Base-by-base conservation (phyloP, 2,113 vertebrate species). In the Hippocampus barbouri region DNA sequence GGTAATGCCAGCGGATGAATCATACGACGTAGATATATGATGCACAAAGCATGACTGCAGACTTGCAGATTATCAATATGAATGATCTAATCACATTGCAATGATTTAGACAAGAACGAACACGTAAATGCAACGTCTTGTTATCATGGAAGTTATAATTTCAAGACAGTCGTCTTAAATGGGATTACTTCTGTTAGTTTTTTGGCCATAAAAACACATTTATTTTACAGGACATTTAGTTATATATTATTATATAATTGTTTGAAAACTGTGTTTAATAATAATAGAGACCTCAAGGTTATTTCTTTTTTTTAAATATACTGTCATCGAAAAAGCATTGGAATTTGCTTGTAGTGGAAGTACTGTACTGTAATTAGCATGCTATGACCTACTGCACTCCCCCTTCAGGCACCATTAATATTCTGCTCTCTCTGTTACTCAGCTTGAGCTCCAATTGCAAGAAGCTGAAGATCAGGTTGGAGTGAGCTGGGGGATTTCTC, bases 381-480 rank as follows among this genome's bases (percentile, higher is more conserved):
- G 21, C 8, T n/a, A 8, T 54, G 53, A 54, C 21, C 21, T n/a
- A 47, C 45, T 15, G 6, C 15, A 18, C 20, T 53, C 5, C 6
- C 7, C 21, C 21, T 66, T 66, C 23, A 56, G 9, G 2, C 57
- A n/a, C 62, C 18, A 8, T 68, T 21, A 27, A n/a, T 40, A 15
- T n/a, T 69, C 11, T 68, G 10, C 51, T 15, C 4, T 54, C 49
- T 67, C 18, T 83, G 18, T 84, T 68, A 27, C 34, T 57, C 85
- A 99, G 97, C 91, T 99, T 86, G 91, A 95, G 77, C 89, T 99
- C 43, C 91, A 82, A n/a, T 79, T 97, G 91, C 90, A 89, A 53
- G 94, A 96, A 57, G 83, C 87, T 81, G 87, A 83, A 18, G 92
- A 94, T 38, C 91, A 94, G 79, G 86, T 98, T 69, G 90, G 83